Conservation (phyloP, 2,888 invertebrate genomes). For the Electrophaes corylata region DNA sequence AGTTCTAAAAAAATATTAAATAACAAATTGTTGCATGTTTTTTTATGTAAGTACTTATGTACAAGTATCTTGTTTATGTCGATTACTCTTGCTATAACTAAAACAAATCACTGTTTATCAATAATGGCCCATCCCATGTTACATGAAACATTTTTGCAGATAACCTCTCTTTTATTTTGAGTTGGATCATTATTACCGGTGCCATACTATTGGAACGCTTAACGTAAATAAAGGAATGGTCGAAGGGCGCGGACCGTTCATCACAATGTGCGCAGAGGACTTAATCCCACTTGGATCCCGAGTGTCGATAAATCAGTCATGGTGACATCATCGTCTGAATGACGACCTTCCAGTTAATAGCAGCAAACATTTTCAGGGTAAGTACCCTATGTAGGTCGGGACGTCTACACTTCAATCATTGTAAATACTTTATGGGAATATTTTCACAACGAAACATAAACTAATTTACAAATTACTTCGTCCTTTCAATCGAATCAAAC, state of each 20-base stretch:
- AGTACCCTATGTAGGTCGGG: constrained; percentile 58
- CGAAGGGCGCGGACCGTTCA: constrained; percentile 13
- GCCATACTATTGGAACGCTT: background rate
- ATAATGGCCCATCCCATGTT: background rate
- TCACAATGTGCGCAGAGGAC: constrained; percentile 43
- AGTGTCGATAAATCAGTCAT: constrained; percentile 72
- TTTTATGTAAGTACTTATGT: no score
- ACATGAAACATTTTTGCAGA: background rate
- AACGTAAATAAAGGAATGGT: background rate
- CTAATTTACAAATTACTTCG: constrained; percentile 30
- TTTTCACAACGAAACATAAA: constrained; percentile 33
- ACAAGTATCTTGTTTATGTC: background rate
- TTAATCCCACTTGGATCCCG: constrained; percentile 56
- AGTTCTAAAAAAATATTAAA: no score
- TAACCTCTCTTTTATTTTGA: background rate
- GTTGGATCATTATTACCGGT: background rate
- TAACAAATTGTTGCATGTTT: no score
- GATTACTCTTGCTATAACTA: background rate
- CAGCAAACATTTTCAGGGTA: constrained; percentile 67
- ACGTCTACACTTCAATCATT: constrained; percentile 58
- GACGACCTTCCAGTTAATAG: constrained; percentile 73
- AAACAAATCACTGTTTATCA: background rate
- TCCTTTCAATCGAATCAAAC: constrained; percentile 39
- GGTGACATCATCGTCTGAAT: constrained; percentile 76
- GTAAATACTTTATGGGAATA: constrained; percentile 61